Conservation (phyloP, 2,888 invertebrate genomes). For the Drosophila barbarae region DNA sequence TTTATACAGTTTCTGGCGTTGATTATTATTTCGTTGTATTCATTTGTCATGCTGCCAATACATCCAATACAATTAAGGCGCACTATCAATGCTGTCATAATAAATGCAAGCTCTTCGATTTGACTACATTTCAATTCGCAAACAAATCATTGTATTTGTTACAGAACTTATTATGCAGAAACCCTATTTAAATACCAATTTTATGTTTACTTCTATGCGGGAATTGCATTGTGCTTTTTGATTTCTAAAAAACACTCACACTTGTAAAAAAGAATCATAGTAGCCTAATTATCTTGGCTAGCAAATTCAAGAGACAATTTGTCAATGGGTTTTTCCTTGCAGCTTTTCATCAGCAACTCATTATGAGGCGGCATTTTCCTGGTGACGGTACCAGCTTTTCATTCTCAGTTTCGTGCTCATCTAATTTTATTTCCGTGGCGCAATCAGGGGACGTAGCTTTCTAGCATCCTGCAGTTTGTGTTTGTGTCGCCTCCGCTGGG, state of each 20-base stretch:
- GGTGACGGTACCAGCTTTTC: neutral
- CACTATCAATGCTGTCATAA: constrained; percentile 48
- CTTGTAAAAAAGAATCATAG: constrained; percentile 16
- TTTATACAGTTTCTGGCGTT: constrained; percentile 29
- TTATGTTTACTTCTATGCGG: neutral
- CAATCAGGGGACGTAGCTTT: constrained; percentile 51
- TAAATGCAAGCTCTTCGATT: neutral
- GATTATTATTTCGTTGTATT: constrained; percentile 15
- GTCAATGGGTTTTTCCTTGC: constrained; percentile 13
- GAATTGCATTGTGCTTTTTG: constrained; percentile 5
- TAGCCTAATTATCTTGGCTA: constrained; percentile 49
- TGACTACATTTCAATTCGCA: neutral
- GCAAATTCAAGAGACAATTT: constrained; percentile 54
- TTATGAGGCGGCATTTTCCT: constrained; percentile 35
- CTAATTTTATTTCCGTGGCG: constrained; percentile 63
- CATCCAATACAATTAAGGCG: constrained; percentile 51
- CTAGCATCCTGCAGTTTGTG: constrained; percentile 48
- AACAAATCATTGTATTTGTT: neutral
- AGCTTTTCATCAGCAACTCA: constrained; percentile 51
- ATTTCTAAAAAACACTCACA: neutral
- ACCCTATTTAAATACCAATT: neutral
- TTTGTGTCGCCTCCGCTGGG: constrained; percentile 18
- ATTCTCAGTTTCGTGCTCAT: constrained; percentile 14
- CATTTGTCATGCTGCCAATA: constrained; percentile 28
- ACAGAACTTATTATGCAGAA: neutral